A percentile compares a stretch with the other conserved stretches of the same genome.
Evolutionary conservation across 2,888 invertebrate genomes (phyloP).

Genomic region (Cheilosia impressa): DNA sequence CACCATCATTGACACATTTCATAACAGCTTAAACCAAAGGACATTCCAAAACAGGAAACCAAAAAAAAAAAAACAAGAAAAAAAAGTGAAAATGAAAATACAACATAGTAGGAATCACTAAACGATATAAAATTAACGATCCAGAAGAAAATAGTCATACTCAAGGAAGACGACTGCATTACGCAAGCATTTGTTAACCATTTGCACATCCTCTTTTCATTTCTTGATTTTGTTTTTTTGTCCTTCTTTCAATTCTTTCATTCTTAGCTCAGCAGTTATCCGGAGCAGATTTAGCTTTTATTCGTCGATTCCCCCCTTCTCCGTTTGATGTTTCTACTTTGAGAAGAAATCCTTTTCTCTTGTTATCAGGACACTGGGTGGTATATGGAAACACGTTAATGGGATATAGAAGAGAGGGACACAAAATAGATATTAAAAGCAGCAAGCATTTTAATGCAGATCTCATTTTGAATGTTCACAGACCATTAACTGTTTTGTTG

Average conservation of each 20-base stretch:
- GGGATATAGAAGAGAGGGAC: slow-evolving; percentile 9
- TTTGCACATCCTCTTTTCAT: slow-evolving; percentile 62
- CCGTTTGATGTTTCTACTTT: slow-evolving; percentile 22
- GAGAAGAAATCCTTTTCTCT: slow-evolving; percentile 12
- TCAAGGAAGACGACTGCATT: slow-evolving; percentile 54
- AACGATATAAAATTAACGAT: slow-evolving; percentile 73
- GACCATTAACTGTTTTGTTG: slow-evolving; percentile 73
- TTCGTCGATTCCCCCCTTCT: slow-evolving; percentile 25
- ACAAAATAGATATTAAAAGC: slow-evolving; percentile 70
- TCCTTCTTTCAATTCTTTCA: slow-evolving; percentile 9
- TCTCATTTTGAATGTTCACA: slow-evolving; percentile 75
- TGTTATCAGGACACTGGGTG: slow-evolving; percentile 48
- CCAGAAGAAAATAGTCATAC: slow-evolving; percentile 55
- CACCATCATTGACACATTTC: slow-evolving; percentile 55
- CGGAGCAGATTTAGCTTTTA: slow-evolving; percentile 65
- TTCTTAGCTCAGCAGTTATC: slow-evolving; percentile 47
- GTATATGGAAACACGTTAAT: slow-evolving; percentile 12
- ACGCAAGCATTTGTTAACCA: slow-evolving; percentile 69
- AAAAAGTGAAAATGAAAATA: slow-evolving; percentile 1
- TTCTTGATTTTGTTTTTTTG: slow-evolving; percentile 3
- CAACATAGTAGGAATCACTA: slow-evolving; percentile 49
- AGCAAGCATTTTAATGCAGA: slow-evolving; percentile 73
- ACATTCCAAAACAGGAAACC: slow-evolving; percentile 6
- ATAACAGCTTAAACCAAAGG: slow-evolving; percentile 28
- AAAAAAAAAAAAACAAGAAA: background rate